Base-by-base conservation (phyloP, 2,888 invertebrate genomes). In the Suillia variegata region DNA sequence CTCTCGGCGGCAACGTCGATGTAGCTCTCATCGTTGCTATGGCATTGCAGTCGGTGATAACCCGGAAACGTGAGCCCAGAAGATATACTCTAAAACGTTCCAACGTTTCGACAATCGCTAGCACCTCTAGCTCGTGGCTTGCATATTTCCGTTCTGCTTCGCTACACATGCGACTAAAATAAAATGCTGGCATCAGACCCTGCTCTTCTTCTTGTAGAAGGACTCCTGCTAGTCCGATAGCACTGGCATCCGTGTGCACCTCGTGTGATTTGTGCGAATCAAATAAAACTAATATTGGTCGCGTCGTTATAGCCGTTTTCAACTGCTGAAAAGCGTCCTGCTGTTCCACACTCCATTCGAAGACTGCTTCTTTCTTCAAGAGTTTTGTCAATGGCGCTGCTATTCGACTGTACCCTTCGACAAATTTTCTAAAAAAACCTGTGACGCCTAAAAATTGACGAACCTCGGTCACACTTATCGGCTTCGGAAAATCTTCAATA, bases 41-140 rank as follows among this genome's bases (percentile, higher is more conserved):
- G 0, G 77, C 67, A 2, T 70, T 67, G 58, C 77, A 77, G 61
- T 82, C 79, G 0, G 79, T 80, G 2, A 74, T 56, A 6, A 81
- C 66, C 1, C 54, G 59, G 45, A 78, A 74, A 0, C 21, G 57
- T 65, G 20, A 18, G 1, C 79, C 79, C 6, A 74, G 62, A 0
- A 82, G 38, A 47, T 80, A 82, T 0, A 72, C 67, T 33, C 80
- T 60, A 62, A 82, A 80, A 53, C 76, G 67, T 21, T 67, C 59
- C 20, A 80, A 56, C 0, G 73, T 67, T 38, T 65, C 70, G 0
- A 69, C 76, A 31, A 75, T 71, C 0, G 81, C 80, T 5, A 82
- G 61, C 0, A 71, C 73, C 61, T 80, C 82, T 20, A 80, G 56
- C 26, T 83, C 82, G 21, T 78, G 74, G 1, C 74, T 74, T 18